phyloP scores from a whole-genome alignment of 1,140 invertebrate genomes.

The Globodera ellingtonae region DNA sequence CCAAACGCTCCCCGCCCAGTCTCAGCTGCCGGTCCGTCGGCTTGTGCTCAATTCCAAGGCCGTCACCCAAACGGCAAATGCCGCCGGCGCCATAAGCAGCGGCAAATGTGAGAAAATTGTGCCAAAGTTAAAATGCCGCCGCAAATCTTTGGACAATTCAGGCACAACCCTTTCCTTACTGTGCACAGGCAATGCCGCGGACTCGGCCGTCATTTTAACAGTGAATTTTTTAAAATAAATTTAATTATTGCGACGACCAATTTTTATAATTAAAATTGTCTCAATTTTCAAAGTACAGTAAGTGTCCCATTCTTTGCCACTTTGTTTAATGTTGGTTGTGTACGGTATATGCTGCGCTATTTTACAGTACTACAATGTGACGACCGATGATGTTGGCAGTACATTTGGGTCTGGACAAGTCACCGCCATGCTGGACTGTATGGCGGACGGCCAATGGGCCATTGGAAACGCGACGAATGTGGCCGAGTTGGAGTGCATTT shows the following conservation, averaged over 20 bases:
- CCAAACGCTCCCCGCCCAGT: too few relatives aligned
- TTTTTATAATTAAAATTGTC: too few relatives aligned
- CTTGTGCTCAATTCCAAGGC: neutral
- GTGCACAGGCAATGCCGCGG: neutral
- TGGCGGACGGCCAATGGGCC: neutral
- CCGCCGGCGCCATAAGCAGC: neutral
- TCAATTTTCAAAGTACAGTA: too few relatives aligned
- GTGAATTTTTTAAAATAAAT: neutral
- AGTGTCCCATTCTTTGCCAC: too few relatives aligned
- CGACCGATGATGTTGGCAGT: neutral
- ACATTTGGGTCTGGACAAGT: neutral
- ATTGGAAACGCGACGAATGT: neutral
- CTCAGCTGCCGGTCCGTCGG: neutral
- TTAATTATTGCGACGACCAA: too few relatives aligned
- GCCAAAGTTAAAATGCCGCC: neutral
- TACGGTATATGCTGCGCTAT: too few relatives aligned
- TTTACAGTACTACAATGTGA: neutral
- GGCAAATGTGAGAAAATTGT: neutral
- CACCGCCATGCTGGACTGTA: neutral
- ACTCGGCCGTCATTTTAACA: neutral
- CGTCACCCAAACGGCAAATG: neutral
- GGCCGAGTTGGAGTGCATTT: constrained; percentile 14
- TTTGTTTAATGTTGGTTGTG: too few relatives aligned
- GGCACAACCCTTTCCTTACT: neutral
- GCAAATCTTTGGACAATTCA: neutral